phyloP scores from a whole-genome alignment of 2,113 vertebrate genomes.

The Microcebus lehilahytsara region DNA sequence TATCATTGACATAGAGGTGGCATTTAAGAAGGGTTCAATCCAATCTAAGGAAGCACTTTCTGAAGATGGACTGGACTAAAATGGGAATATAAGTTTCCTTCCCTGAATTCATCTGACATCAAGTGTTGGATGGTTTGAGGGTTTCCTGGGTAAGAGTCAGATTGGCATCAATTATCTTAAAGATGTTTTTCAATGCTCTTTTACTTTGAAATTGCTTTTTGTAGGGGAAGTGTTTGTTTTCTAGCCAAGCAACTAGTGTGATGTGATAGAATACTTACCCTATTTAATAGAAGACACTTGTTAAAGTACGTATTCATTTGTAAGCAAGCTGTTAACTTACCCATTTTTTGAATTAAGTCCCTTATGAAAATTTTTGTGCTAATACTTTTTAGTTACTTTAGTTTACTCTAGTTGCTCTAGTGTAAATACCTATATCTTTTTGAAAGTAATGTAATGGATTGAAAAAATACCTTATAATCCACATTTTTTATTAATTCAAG shows the following conservation, averaged over 20 bases:
- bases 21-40: background rate
- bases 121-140: background rate
- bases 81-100: background rate
- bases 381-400: constrained; percentile 17
- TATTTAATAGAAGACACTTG: constrained; percentile 43
- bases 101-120: background rate
- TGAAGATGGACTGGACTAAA: background rate
- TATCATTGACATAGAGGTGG: background rate
- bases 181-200: background rate
- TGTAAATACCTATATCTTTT: constrained; percentile 26
- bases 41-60: background rate
- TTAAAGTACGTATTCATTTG: background rate
- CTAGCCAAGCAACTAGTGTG: constrained; percentile 5
- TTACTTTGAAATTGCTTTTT: constrained; percentile 25
- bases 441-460: background rate
- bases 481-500: constrained; percentile 19
- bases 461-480: background rate
- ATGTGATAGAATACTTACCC: background rate
- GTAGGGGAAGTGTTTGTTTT: background rate
- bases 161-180: constrained; percentile 27
- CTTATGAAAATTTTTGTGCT: background rate
- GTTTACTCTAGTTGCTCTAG: background rate
- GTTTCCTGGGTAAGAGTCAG: constrained; percentile 18
- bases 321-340: background rate
- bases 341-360: constrained; percentile 9